Evolutionary conservation across 2,888 invertebrate genomes (phyloP).

Genomic region (Leptopilina syphax): DNA sequence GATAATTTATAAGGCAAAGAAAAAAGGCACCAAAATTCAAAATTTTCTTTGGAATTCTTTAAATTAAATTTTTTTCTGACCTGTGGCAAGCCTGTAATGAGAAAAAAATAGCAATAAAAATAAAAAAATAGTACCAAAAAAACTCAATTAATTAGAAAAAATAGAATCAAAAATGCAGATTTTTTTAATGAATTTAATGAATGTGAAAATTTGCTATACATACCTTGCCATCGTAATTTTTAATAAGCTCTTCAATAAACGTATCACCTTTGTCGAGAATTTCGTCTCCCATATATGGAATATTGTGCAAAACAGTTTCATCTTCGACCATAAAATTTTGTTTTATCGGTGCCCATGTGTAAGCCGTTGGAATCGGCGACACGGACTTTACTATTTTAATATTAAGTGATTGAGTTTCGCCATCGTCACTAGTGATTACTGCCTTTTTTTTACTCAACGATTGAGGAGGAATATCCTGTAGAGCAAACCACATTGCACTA

Average conservation of each 20-base stretch:
- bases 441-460: slow-evolving; percentile 92
- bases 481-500: slow-evolving; percentile 86
- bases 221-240: slow-evolving; percentile 95
- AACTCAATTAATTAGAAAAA: neutral
- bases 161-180: neutral
- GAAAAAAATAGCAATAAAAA: too few relatives aligned
- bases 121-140: too few relatives aligned
- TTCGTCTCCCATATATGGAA: slow-evolving; percentile 99
- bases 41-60: too few relatives aligned
- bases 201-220: slow-evolving; percentile 77
- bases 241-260: slow-evolving; percentile 97
- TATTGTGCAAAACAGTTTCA: slow-evolving; percentile 98
- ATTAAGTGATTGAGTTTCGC: slow-evolving; percentile 86
- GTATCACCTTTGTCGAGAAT: slow-evolving; percentile 96
- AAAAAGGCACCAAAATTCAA: too few relatives aligned
- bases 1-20: too few relatives aligned
- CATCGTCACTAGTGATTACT: slow-evolving; percentile 86
- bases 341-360: slow-evolving; percentile 97
- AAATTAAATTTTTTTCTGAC: too few relatives aligned
- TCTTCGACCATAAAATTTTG: slow-evolving; percentile 99
- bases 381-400: slow-evolving; percentile 91
- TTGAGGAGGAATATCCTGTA: slow-evolving; percentile 86
- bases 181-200: neutral
- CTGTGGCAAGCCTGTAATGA: too few relatives aligned
- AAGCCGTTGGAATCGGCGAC: slow-evolving; percentile 96